These are phyloP conservation scores for Tenthredo mesomela DNA, from an alignment of 2,888 invertebrate genomes.

Conservation along the genomic window DNA sequence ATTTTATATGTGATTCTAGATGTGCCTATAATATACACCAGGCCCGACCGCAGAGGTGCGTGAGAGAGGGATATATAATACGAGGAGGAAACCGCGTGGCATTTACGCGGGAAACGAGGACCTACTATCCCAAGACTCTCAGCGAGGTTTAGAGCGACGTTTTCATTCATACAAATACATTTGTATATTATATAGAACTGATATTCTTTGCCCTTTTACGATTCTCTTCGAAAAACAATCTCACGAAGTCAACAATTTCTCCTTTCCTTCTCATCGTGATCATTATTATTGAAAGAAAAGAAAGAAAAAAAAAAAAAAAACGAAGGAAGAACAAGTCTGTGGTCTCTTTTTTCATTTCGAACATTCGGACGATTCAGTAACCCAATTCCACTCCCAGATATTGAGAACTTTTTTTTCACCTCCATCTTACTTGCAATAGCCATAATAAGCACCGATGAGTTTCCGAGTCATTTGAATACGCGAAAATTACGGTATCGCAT, in stretches of 20 bases:
- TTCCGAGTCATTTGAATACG: neutral
- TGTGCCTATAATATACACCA: neutral
- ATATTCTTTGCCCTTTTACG: neutral
- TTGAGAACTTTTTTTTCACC: neutral
- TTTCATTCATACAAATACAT: neutral
- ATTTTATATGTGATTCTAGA: neutral
- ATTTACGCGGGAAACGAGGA: constrained; percentile 71
- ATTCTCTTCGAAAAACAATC: neutral
- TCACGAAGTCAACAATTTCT: neutral
- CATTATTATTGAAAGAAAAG: neutral
- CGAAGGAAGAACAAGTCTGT: neutral
- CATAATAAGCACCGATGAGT: neutral
- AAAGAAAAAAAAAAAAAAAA: neutral
- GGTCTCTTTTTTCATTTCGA: neutral
- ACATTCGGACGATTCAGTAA: neutral
- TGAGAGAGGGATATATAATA: neutral
- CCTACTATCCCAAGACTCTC: neutral
- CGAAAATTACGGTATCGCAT: neutral
- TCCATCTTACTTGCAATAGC: neutral
- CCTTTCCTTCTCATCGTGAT: neutral
- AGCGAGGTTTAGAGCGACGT: neutral
- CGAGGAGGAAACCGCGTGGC: constrained; percentile 68
- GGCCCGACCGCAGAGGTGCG: constrained; percentile 23
- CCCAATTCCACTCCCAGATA: neutral
- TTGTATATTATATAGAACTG: neutral